A percentile compares a stretch with the other conserved stretches of the same genome.
Evolutionary conservation across 1,140 invertebrate genomes (phyloP).

Genomic region (Samia ricini): DNA sequence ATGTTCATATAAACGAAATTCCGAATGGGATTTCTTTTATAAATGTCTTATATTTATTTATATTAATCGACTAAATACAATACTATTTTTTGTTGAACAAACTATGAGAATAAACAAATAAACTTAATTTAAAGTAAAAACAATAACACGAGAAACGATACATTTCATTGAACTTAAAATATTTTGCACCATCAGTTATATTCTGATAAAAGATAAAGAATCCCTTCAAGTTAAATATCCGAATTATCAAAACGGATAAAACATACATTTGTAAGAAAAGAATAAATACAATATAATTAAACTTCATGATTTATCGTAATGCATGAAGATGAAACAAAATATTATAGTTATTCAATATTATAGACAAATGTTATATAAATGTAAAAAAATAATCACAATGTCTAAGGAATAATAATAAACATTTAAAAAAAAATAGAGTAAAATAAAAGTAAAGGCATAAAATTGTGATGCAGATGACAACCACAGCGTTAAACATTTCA

Average conservation of each 20-base stretch:
- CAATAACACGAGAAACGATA: conserved; percentile 18
- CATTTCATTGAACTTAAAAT: conserved; percentile 28
- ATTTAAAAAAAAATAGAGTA: conserved; percentile 23
- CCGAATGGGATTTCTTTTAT: not conserved
- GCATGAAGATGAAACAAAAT: not conserved
- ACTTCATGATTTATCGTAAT: not conserved
- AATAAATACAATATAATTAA: conserved; percentile 2
- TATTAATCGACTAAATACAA: not conserved
- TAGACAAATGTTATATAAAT: conserved; percentile 6
- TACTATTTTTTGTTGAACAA: not conserved
- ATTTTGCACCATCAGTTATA: conserved; percentile 49
- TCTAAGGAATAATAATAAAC: conserved; percentile 9
- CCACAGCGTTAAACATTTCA: conserved; percentile 45
- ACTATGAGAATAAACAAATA: not conserved
- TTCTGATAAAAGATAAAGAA: conserved; percentile 2
- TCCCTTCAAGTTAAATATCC: not conserved
- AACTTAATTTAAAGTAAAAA: conserved; percentile 8
- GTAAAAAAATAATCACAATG: conserved; percentile 9
- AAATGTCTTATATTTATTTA: not conserved
- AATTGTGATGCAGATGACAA: conserved; percentile 59
- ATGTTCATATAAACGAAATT: conserved; percentile 8
- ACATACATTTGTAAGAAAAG: not conserved
- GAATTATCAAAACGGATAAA: conserved; percentile 21
- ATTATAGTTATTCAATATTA: not conserved
- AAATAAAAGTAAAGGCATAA: conserved; percentile 31